Evolutionary conservation across 2,888 invertebrate species (phyloP).

Genomic region (Conomelus anceps): DNA sequence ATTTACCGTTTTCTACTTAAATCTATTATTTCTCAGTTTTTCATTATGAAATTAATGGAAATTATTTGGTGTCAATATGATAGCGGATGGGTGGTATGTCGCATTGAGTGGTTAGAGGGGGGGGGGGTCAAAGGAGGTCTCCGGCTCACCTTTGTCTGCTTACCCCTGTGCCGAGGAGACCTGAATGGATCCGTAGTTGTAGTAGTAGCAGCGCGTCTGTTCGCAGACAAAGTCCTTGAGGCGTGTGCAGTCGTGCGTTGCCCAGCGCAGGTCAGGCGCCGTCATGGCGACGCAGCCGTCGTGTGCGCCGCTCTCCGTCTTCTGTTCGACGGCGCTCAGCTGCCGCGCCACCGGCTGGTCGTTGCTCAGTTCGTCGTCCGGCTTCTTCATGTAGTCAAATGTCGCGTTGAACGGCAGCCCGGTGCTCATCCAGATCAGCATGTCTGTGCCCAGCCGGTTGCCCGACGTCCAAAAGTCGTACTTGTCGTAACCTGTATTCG

Average conservation of each 20-base stretch:
- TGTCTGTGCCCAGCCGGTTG: conserved; percentile 76
- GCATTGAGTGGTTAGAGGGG: conserved; percentile 34
- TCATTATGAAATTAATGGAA: too few relatives aligned
- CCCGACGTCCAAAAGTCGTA: conserved; percentile 87
- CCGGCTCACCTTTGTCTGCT: conserved; percentile 62
- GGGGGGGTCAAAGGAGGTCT: not conserved
- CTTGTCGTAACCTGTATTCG: conserved; percentile 58
- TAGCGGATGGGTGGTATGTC: not conserved
- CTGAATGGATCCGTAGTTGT: conserved; percentile 85
- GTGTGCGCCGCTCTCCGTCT: conserved; percentile 53
- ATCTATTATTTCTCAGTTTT: too few relatives aligned
- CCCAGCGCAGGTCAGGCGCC: conserved; percentile 73
- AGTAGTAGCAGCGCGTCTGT: conserved; percentile 84
- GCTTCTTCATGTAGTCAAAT: conserved; percentile 66
- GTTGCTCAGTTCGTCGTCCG: conserved; percentile 29
- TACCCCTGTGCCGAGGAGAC: conserved; percentile 88
- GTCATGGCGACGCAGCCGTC: conserved; percentile 72
- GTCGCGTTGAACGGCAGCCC: conserved; percentile 81
- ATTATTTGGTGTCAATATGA: too few relatives aligned
- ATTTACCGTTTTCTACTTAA: too few relatives aligned
- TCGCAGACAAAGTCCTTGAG: conserved; percentile 85
- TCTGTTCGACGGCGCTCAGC: conserved; percentile 33
- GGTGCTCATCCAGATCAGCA: conserved; percentile 86
- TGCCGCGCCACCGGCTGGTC: conserved; percentile 31
- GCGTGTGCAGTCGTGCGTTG: conserved; percentile 72